Percentiles rank a stretch among this genome's conserved stretches.
Evolutionary conservation across 92 coral and sea anemone species (phyloP).

Genomic region (Parazoanthus darwini): DNA sequence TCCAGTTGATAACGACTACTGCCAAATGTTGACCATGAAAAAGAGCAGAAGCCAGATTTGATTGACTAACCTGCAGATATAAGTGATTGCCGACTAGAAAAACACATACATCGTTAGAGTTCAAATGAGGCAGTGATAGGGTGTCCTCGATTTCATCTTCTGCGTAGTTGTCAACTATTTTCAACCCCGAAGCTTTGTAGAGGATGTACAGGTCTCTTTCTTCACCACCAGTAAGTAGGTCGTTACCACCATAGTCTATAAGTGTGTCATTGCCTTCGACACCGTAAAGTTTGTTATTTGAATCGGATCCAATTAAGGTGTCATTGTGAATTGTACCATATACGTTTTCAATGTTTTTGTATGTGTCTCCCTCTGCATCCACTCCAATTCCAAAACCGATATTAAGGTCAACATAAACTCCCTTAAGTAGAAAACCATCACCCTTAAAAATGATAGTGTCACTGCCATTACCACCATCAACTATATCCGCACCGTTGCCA

Average conservation of each 20-base stretch:
- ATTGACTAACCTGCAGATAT: constrained; percentile 38
- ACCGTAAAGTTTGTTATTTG: constrained; percentile 48
- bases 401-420: constrained; percentile 11
- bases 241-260: constrained; percentile 47
- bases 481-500: constrained; percentile 45
- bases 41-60: constrained; percentile 32
- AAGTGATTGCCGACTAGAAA: constrained; percentile 53
- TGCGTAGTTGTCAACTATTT: constrained; percentile 64
- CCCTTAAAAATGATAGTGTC: constrained; percentile 57
- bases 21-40: constrained; percentile 47
- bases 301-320: constrained; percentile 47
- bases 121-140: constrained; percentile 48
- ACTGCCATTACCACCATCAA: constrained; percentile 54
- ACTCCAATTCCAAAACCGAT: no score
- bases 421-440: constrained; percentile 42
- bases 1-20: constrained; percentile 51
- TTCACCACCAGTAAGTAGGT: constrained; percentile 58
- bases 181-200: constrained; percentile 44
- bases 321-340: constrained; percentile 63
- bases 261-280: constrained; percentile 49
- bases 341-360: constrained; percentile 55
- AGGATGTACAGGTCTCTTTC: constrained; percentile 56
- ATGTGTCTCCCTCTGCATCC: constrained; percentile 56
- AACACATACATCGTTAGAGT: constrained; percentile 50
- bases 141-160: constrained; percentile 53